A percentile compares a stretch with the other conserved stretches of the same genome.
Conservation (phyloP, 2,888 invertebrate species). For the Sarcophaga caerulescens region DNA sequence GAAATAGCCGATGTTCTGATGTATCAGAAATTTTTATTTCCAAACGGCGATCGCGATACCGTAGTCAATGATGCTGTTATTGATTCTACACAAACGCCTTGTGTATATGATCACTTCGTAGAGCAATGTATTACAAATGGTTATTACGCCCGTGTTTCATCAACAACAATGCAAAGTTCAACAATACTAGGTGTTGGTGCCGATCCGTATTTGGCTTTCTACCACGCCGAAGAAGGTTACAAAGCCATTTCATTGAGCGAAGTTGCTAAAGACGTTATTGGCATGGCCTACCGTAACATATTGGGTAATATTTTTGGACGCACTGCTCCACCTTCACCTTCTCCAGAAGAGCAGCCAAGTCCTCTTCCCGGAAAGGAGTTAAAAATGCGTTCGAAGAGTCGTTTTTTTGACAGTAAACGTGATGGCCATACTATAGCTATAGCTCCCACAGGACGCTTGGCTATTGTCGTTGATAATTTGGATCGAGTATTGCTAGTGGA, state of each 20-base stretch:
- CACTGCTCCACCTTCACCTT: constrained; percentile 76
- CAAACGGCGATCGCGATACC: constrained; percentile 86
- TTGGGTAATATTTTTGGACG: constrained; percentile 85
- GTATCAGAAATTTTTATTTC: constrained; percentile 93
- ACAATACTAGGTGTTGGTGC: constrained; percentile 90
- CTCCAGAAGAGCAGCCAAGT: constrained; percentile 72
- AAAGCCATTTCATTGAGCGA: constrained; percentile 91
- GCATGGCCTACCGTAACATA: constrained; percentile 87
- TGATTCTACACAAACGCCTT: constrained; percentile 84
- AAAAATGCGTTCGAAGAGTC: constrained; percentile 89
- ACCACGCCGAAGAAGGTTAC: constrained; percentile 94
- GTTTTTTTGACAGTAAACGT: constrained; percentile 90
- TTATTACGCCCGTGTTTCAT: constrained; percentile 83
- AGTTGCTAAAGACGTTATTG: constrained; percentile 92
- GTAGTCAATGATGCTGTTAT: constrained; percentile 89
- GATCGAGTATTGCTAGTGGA: constrained; percentile 95
- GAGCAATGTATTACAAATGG: constrained; percentile 80
- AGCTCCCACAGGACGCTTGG: constrained; percentile 88
- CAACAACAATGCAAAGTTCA: constrained; percentile 89
- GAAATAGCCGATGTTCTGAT: constrained; percentile 82
- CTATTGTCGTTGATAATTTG: constrained; percentile 91
- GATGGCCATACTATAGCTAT: constrained; percentile 88
- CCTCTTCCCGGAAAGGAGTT: constrained; percentile 82
- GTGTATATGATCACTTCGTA: constrained; percentile 92
- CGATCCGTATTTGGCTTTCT: constrained; percentile 93